phyloP scores from a whole-genome alignment of 2,797 vertebrate species.

The Cyclura pinguis region DNA sequence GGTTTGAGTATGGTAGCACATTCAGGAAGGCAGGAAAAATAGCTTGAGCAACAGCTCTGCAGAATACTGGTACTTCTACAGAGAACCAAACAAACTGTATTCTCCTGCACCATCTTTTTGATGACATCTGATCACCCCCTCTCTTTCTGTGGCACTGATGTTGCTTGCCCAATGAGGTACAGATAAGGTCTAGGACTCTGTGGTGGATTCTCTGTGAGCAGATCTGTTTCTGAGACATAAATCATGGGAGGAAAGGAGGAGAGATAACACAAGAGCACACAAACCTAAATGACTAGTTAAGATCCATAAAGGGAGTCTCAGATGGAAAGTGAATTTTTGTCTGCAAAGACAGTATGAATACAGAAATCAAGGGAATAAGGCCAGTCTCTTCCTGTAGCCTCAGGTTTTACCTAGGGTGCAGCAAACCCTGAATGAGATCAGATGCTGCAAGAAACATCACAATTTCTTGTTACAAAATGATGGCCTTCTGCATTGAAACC shows the following conservation, averaged over 20 bases:
- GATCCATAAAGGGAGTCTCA: background rate
- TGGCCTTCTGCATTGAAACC: background rate
- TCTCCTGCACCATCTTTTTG: background rate
- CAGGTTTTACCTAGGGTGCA: background rate
- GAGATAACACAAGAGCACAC: background rate
- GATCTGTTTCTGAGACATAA: background rate
- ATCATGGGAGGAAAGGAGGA: background rate
- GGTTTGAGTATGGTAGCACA: background rate
- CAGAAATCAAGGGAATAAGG: constrained; percentile 7
- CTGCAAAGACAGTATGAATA: background rate
- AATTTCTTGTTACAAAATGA: background rate
- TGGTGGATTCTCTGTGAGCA: background rate
- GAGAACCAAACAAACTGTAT: background rate
- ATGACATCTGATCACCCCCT: constrained; percentile 1
- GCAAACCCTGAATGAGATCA: background rate
- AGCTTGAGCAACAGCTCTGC: background rate
- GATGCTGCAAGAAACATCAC: background rate
- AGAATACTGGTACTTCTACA: background rate
- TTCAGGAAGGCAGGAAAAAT: background rate
- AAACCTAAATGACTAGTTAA: background rate
- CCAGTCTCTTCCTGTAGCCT: background rate
- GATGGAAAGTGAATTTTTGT: background rate
- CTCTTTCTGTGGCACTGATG: constrained; percentile 10
- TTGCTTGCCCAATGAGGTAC: background rate
- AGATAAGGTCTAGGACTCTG: background rate